phyloP scores from a whole-genome alignment of 1,140 invertebrate genomes.

The Drosophila hydei region DNA sequence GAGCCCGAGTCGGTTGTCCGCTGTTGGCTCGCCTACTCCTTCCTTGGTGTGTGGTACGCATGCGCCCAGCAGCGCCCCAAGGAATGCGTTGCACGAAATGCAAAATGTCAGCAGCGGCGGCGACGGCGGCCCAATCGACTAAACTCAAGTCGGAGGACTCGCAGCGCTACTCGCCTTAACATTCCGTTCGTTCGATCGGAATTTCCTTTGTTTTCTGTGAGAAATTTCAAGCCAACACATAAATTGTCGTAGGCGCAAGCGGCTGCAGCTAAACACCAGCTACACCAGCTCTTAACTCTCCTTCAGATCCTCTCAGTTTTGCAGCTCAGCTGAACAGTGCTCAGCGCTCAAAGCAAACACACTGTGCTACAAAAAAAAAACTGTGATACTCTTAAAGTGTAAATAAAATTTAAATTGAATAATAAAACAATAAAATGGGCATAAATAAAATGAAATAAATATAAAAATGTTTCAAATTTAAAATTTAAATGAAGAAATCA shows the following conservation, averaged over 20 bases:
- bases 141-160: constrained; percentile 35
- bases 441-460: too few relatives aligned
- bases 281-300: constrained; percentile 3
- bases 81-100: constrained; percentile 83
- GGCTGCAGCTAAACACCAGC: constrained; percentile 26
- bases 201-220: constrained; percentile 83
- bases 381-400: too few relatives aligned
- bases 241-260: constrained; percentile 77
- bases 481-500: too few relatives aligned
- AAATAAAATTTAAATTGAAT: too few relatives aligned
- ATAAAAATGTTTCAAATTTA: too few relatives aligned
- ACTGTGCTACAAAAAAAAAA: constrained; percentile 22
- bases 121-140: constrained; percentile 56
- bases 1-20: constrained; percentile 24
- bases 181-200: constrained; percentile 66
- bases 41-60: constrained; percentile 81
- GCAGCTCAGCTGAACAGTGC: constrained; percentile 2
- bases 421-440: too few relatives aligned
- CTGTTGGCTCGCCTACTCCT: constrained; percentile 49
- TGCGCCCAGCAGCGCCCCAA: constrained; percentile 79
- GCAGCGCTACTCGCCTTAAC: constrained; percentile 64
- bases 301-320: constrained; percentile 1
- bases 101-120: constrained; percentile 81
- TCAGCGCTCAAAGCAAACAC: constrained; percentile 8
- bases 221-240: constrained; percentile 81